Percentiles rank a stretch among this genome's conserved stretches.
phyloP scores from a whole-genome alignment of 1,140 invertebrate species.

The Ceratitis capitata region DNA sequence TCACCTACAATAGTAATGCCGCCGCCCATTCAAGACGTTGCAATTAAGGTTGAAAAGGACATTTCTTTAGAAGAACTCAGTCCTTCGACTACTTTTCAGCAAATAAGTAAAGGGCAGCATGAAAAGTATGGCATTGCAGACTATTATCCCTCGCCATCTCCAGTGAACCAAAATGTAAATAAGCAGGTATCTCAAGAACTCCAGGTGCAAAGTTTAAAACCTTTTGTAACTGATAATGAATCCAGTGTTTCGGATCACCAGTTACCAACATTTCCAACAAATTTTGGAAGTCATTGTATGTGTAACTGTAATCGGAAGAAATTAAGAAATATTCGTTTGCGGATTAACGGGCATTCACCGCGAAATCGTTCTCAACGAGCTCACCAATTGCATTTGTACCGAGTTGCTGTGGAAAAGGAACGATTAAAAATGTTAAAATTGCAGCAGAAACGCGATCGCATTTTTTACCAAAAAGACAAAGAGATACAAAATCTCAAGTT shows the following conservation, averaged over 20 bases:
- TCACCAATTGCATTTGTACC: constrained; percentile 38
- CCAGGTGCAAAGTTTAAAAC: not conserved
- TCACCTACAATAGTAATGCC: not conserved
- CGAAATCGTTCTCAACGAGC: constrained; percentile 1
- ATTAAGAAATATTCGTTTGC: not conserved
- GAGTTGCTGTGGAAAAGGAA: constrained; percentile 39
- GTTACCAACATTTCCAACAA: not conserved
- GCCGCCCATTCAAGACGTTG: not conserved
- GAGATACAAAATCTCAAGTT: constrained; percentile 42
- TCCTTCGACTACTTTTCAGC: not conserved
- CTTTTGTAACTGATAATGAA: not conserved
- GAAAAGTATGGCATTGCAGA: not conserved
- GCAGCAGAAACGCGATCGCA: constrained; percentile 39
- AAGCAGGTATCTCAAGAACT: not conserved
- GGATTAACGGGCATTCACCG: not conserved
- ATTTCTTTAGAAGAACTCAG: not conserved
- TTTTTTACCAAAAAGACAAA: constrained; percentile 38
- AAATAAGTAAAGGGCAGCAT: not conserved
- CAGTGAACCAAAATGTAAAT: not conserved
- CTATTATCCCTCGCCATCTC: not conserved
- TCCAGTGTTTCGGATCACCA: not conserved
- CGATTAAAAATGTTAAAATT: constrained; percentile 4
- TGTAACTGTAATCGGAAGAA: not conserved
- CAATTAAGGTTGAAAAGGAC: not conserved
- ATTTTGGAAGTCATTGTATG: not conserved